phyloP scores from a whole-genome alignment of 2,888 invertebrate genomes.

The Erebia palarica region DNA sequence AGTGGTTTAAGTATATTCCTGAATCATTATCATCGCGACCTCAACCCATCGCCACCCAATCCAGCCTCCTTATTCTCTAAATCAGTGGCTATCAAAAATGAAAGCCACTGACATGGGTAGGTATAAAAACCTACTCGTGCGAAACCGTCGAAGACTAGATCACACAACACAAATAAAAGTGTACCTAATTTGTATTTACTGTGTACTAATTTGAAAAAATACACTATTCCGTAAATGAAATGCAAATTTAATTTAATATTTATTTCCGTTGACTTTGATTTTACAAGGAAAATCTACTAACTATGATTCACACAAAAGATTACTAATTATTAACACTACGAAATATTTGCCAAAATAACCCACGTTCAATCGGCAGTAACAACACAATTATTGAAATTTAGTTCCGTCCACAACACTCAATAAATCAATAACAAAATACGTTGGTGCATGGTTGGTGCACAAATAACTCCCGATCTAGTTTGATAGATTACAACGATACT shows the following conservation, averaged over 20 bases:
- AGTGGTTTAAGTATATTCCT: background rate
- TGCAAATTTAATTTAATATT: background rate
- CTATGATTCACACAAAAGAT: slow-evolving; percentile 55
- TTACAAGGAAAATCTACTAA: slow-evolving; percentile 30
- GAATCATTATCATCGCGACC: background rate
- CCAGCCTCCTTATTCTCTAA: too few species aligned
- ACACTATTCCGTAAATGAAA: too few species aligned
- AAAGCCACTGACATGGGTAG: too few species aligned
- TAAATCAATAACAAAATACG: slow-evolving; percentile 9
- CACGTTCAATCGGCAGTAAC: slow-evolving; percentile 61
- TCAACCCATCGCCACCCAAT: too few species aligned
- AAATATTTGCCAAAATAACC: slow-evolving; percentile 69
- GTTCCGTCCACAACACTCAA: slow-evolving; percentile 57
- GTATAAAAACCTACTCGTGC: too few species aligned
- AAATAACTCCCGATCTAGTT: too few species aligned
- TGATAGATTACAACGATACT: too few species aligned
- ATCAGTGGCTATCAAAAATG: too few species aligned
- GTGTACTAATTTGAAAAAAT: too few species aligned
- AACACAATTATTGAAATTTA: slow-evolving; percentile 61
- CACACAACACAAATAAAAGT: too few species aligned
- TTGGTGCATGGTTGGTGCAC: background rate
- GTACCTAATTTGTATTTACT: too few species aligned
- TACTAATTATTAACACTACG: slow-evolving; percentile 56
- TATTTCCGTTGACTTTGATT: slow-evolving; percentile 31
- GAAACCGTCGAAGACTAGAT: too few species aligned